Base-by-base conservation (phyloP, 2,888 invertebrate genomes). In the Tolmerus cingulatus region DNA sequence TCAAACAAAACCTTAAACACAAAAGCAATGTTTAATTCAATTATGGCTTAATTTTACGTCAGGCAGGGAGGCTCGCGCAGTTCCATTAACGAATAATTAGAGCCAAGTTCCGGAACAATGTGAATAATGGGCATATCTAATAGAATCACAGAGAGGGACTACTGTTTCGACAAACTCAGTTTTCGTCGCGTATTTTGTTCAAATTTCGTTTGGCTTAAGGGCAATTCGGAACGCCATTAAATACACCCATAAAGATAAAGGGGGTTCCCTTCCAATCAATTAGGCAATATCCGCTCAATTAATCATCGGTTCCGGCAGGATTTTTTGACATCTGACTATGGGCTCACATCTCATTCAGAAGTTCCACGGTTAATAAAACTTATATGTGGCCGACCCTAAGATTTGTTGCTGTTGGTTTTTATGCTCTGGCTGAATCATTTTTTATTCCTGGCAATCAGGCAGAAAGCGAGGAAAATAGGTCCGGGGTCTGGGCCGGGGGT, bases 281-380 rank as follows among this genome's bases (percentile, higher is more conserved):
- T 85, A 85, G 74, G 85, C 74, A 85, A 74, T 85, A 85, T 74
- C 85, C 43, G 85, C 43, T 74, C 85, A 85, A 85, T 85, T 85
- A 74, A 74, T 85, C 85, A 85, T 34, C 51, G 57, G 85, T 74
- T 85, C 46, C 51, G 74, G 30, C 30, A 46, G 74, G 37, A 23
- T 85, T 85, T 85, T 40, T 43, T 85, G 85, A 85, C 79, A 40
- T 85, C 30, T 85, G 30, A 46, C 74, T 85, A n/a, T 8, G 37
- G 37, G 85, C 74, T 46, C 46, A 85, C 23, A 74, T 46, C 46
- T 74, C 37, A 74, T 85, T 85, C 74, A 74, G 74, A 85, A 85
- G 30, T 85, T 85, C 27, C 34, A 74, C 46, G 74, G 85, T 43
- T 27, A 85, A 85, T 85, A 85, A 85, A 85, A 85, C 85, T 85